Evolutionary conservation across 2,113 vertebrate species (phyloP), one percentile per base, ranked within the genome.

Genomic region (Psettodes erumei): DNA sequence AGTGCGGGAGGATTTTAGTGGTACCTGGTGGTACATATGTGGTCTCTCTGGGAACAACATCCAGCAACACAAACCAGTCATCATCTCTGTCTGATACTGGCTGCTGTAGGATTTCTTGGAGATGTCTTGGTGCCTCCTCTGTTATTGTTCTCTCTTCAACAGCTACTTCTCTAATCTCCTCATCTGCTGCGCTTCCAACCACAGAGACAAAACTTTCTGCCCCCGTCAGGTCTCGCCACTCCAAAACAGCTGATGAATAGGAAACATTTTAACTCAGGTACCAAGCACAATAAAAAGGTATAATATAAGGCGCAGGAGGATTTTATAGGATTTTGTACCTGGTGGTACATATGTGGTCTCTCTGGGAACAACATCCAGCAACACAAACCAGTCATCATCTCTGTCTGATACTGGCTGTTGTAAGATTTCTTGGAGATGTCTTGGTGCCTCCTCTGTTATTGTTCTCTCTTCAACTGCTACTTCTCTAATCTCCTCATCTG

Each of bases 321-420:
- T 32, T 65, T 55, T 0, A n/a, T n/a, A 51, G 43, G 11, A 60
- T n/a, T n/a, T n/a, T n/a, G 27, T 91, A 91, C 89, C 89, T 91
- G 79, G 25, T 61, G 74, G 66, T 15, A 78, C 47, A 48, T 50
- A 82, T 61, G 67, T 8, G 1, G 50, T 67, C 73, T 71, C 43
- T 85, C 65, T 84, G 30, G 83, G 77, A 83, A 75, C 13, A 50
- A 69, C 68, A 55, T 79, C 77, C 64, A 88, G 74, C 60, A 81
- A 40, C 33, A 82, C 47, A 79, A 90, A 91, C 93, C 93, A 94
- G 77, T 88, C 89, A 68, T 88, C 90, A 6, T 68, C 77, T 67
- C 43, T 75, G 38, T 82, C 71, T 30, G 43, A 35, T 89, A 91
- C 62, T n/a, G 48, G 30, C 38, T 58, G 77, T 23, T 43, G 4